phyloP scores from a whole-genome alignment of 2,113 vertebrate genomes.

The Siphamia tubifer region DNA sequence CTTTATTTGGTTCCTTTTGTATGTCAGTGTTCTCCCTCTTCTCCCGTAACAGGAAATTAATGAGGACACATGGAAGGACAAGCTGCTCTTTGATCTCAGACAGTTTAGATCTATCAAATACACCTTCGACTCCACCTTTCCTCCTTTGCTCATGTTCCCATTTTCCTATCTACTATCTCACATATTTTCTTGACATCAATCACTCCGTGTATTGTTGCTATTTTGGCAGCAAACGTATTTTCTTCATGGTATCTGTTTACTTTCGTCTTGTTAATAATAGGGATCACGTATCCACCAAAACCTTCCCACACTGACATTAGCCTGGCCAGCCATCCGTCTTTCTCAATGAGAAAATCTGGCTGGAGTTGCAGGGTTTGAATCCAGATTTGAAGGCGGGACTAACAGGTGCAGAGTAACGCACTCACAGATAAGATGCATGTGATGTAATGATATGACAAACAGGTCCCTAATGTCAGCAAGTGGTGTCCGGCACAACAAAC shows the following conservation, averaged over 20 bases:
- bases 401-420: too few species aligned
- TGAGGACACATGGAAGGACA: neutral
- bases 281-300: neutral
- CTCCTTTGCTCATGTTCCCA: neutral
- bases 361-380: too few species aligned
- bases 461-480: too few species aligned
- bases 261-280: neutral
- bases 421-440: too few species aligned
- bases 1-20: neutral
- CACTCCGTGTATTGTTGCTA: constrained; percentile 1
- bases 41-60: neutral
- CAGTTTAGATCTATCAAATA: neutral
- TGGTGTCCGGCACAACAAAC: too few species aligned
- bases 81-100: neutral
- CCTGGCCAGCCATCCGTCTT: too few species aligned
- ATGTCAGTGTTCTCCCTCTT: neutral
- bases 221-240: constrained; percentile 15
- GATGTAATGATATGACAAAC: too few species aligned
- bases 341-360: too few species aligned
- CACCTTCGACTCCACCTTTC: neutral
- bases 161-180: neutral
- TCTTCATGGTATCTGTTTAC: neutral
- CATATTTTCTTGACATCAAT: neutral
- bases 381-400: too few species aligned
- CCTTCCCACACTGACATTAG: neutral